These are phyloP conservation scores for Rhaphigaster nebulosa DNA, from an alignment of 2,888 invertebrate genomes.

Conservation along the genomic window DNA sequence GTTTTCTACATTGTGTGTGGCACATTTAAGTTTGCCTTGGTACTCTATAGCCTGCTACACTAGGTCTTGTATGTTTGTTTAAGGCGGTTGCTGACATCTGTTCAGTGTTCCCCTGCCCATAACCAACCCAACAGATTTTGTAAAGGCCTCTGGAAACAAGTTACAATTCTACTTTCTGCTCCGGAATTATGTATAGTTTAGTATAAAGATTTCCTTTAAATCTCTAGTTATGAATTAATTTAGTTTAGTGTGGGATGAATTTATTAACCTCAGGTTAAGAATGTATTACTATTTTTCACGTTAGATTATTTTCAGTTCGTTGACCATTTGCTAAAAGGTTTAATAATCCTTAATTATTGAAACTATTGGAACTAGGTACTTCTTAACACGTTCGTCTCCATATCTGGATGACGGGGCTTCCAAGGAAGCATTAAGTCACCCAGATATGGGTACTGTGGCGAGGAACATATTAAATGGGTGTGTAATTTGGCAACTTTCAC, in stretches of 20 bases:
- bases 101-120: not conserved
- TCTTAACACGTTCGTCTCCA: too few relatives aligned
- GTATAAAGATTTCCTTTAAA: not conserved
- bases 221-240: not conserved
- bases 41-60: not conserved
- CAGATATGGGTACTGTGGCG: too few relatives aligned
- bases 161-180: not conserved
- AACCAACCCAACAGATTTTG: not conserved
- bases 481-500: too few relatives aligned
- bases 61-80: conserved; percentile 26
- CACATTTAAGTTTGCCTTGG: not conserved
- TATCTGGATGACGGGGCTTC: too few relatives aligned
- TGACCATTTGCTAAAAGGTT: too few relatives aligned
- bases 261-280: too few relatives aligned
- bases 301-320: too few relatives aligned
- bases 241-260: not conserved
- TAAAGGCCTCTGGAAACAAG: not conserved
- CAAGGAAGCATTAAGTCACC: too few relatives aligned
- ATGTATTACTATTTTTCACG: too few relatives aligned
- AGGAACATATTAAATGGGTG: too few relatives aligned
- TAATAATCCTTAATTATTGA: too few relatives aligned
- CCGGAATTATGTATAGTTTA: not conserved
- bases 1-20: not conserved
- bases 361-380: too few relatives aligned
- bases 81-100: not conserved